These are phyloP conservation scores for Scaptomyza graminum DNA, from an alignment of 1,140 invertebrate species.

Conservation along the genomic window DNA sequence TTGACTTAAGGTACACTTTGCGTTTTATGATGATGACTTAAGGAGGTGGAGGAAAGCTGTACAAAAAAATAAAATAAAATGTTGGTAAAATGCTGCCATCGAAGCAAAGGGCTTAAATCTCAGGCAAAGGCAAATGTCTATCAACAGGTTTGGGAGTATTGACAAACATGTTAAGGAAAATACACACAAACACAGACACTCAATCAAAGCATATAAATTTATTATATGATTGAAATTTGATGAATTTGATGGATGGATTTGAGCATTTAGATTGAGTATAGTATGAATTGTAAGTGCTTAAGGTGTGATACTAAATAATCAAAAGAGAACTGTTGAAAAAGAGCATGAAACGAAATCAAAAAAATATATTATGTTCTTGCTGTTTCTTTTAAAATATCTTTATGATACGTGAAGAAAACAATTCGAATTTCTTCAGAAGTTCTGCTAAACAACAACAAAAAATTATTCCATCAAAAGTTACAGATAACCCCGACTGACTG, in stretches of 20 bases:
- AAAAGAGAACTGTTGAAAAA: too few species aligned
- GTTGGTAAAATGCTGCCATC: constrained; percentile 28
- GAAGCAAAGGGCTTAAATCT: constrained; percentile 59
- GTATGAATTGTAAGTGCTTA: constrained; percentile 22
- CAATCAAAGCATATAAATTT: constrained; percentile 41
- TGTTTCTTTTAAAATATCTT: too few species aligned
- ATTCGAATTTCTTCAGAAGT: not conserved
- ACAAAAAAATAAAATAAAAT: constrained; percentile 14
- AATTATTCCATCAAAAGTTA: not conserved
- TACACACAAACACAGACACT: constrained; percentile 10
- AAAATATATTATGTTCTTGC: not conserved
- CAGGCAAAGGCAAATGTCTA: constrained; percentile 36
- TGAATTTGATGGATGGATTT: constrained; percentile 47
- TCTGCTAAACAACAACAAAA: not conserved
- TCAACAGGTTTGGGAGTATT: constrained; percentile 72
- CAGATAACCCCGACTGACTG: not conserved
- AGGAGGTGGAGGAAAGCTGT: constrained; percentile 11
- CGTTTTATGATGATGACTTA: constrained; percentile 61
- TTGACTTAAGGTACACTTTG: constrained; percentile 67
- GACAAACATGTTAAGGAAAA: constrained; percentile 66
- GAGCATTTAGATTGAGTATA: constrained; percentile 22
- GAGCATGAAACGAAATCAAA: not conserved
- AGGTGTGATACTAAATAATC: not conserved
- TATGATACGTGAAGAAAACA: too few species aligned
- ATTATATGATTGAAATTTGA: constrained; percentile 49